Evolutionary conservation across 2,888 invertebrate species (phyloP).

Genomic region (Diachrysia chrysitis): DNA sequence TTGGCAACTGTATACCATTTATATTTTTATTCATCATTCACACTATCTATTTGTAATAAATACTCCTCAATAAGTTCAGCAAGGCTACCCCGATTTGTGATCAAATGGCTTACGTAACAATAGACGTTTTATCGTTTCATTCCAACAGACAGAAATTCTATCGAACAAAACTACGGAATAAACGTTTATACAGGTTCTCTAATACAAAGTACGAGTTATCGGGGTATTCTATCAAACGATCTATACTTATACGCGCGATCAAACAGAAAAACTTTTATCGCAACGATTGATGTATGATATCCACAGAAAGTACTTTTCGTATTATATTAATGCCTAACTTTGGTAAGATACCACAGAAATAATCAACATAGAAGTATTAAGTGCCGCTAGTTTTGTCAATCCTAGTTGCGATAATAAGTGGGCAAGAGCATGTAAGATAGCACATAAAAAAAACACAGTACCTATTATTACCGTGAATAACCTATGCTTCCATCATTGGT

Average conservation of each 20-base stretch:
- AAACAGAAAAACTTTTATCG: constrained; percentile 41
- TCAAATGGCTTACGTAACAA: constrained; percentile 1
- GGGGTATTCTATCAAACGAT: constrained; percentile 48
- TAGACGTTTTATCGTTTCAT: constrained; percentile 2
- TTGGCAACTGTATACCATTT: not conserved
- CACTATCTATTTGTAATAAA: not conserved
- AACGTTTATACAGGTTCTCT: constrained; percentile 45
- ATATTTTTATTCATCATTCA: not conserved
- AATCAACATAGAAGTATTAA: not conserved
- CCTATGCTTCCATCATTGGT: not conserved
- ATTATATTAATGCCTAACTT: constrained; percentile 28
- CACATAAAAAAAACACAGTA: not conserved
- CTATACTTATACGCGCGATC: constrained; percentile 26
- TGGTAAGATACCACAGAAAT: not conserved
- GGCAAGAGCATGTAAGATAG: not conserved
- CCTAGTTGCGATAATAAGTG: too few species aligned
- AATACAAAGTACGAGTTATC: constrained; percentile 30
- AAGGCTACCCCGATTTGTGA: not conserved
- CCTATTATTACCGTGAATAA: too few species aligned
- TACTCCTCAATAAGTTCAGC: not conserved
- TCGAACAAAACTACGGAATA: constrained; percentile 28
- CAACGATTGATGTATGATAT: constrained; percentile 30
- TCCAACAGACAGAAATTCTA: not conserved
- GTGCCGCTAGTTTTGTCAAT: too few species aligned
- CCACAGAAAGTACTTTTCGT: constrained; percentile 17